Evolutionary conservation across 1,140 invertebrate genomes (phyloP).

Genomic region (Aphis gossypii): DNA sequence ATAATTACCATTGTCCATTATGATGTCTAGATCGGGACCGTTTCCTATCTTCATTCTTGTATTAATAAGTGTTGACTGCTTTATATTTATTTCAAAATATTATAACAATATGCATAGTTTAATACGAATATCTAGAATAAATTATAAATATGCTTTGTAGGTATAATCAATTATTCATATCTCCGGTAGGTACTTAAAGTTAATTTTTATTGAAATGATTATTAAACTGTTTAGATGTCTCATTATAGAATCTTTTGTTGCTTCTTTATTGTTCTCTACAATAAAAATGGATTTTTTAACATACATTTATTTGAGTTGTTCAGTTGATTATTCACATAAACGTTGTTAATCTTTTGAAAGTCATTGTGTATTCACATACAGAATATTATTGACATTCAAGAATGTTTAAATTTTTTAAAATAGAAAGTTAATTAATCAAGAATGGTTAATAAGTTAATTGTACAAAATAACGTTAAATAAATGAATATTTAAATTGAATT

Average conservation of each 20-base stretch:
- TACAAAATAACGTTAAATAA: not conserved
- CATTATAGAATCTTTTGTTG: not conserved
- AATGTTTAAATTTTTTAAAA: not conserved
- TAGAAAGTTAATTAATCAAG: not conserved
- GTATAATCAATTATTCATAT: not conserved
- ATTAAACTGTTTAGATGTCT: not conserved
- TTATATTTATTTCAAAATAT: no score
- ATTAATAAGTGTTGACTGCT: no score
- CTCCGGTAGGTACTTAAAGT: not conserved
- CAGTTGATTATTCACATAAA: not conserved
- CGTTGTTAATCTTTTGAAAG: not conserved
- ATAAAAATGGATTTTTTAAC: not conserved
- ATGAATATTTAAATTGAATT: not conserved
- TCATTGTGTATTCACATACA: not conserved
- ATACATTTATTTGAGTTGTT: not conserved
- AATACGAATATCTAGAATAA: no score
- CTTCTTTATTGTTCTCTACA: not conserved
- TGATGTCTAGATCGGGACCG: no score
- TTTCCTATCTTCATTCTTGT: no score
- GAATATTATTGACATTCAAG: not conserved
- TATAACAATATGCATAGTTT: no score
- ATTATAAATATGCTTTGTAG: no score
- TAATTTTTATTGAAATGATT: not conserved
- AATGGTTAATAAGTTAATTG: not conserved
- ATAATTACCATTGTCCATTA: no score